phyloP scores from a whole-genome alignment of 2,888 invertebrate species.

The Poecilobothrus nobilitatus region DNA sequence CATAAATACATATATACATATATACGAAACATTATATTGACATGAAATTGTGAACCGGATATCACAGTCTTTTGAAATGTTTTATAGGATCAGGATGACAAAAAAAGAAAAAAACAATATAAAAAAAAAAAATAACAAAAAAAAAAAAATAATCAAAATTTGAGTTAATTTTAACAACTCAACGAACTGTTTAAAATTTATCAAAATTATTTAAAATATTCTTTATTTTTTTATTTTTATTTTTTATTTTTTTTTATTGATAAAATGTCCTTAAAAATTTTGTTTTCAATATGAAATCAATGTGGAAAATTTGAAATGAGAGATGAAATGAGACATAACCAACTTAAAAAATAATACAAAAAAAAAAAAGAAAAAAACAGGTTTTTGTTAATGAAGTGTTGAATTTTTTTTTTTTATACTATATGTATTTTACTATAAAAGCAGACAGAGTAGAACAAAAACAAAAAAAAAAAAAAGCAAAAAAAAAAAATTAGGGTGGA shows the following conservation, averaged over 20 bases:
- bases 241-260: neutral
- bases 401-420: no score
- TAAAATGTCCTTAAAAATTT: neutral
- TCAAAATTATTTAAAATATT: conserved; percentile 4
- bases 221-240: neutral
- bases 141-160: neutral
- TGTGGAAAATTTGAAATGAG: no score
- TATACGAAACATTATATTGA: neutral
- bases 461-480: no score
- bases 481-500: no score
- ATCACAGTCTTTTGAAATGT: neutral
- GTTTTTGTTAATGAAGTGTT: no score
- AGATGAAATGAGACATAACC: no score
- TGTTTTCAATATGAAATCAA: no score
- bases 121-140: neutral
- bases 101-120: no score
- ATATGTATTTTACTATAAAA: no score
- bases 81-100: neutral
- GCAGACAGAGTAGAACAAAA: no score
- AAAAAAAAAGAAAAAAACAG: no score
- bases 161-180: conserved; percentile 11
- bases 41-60: neutral
- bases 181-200: conserved; percentile 10
- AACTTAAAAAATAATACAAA: no score
- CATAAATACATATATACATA: neutral